Evolutionary conservation across 2,113 vertebrate genomes (phyloP).

Genomic region (Lepus europaeus): DNA sequence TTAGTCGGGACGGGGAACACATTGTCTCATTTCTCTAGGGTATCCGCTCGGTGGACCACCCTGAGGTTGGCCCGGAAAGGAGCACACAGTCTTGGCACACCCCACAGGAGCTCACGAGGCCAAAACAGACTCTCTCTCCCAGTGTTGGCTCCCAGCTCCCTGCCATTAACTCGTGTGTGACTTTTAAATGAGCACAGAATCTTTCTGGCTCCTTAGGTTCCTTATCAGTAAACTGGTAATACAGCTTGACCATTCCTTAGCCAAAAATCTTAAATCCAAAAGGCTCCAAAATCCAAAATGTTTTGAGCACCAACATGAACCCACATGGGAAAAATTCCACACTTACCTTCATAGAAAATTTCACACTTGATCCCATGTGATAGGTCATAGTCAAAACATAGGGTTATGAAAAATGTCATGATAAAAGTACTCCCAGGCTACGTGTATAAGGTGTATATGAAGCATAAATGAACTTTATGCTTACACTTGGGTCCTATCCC

Average conservation of each 20-base stretch:
- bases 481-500: no score
- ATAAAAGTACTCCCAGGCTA: not conserved
- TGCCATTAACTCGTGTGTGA: not conserved
- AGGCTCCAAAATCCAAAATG: not conserved
- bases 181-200: not conserved
- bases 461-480: not conserved
- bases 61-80: not conserved
- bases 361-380: not conserved
- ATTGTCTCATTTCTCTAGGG: not conserved
- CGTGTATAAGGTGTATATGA: not conserved
- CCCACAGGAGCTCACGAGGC: accelerated
- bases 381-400: not conserved
- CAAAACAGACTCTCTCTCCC: not conserved
- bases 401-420: no score
- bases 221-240: not conserved
- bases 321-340: not conserved
- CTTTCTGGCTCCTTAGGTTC: not conserved
- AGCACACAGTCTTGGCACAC: not conserved
- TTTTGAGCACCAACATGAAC: not conserved
- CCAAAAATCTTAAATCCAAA: not conserved
- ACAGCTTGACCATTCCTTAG: no score
- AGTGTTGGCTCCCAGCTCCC: not conserved
- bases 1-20: accelerated
- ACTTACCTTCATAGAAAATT: not conserved
- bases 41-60: no score